A percentile compares a stretch with the other conserved stretches of the same genome.
Evolutionary conservation across 2,888 invertebrate species (phyloP).

Genomic region (Agelastica alni): DNA sequence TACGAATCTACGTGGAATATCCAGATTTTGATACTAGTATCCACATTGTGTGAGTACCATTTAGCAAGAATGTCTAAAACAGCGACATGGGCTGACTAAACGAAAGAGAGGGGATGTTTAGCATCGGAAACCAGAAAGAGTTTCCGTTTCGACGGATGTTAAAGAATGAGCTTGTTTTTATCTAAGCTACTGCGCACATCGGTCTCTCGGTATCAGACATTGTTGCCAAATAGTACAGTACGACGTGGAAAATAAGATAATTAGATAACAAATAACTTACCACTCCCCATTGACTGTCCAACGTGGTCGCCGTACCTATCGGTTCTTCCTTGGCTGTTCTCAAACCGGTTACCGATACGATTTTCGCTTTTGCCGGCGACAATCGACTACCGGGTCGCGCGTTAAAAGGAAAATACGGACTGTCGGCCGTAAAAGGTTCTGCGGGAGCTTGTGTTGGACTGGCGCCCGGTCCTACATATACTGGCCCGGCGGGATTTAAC

Average conservation of each 20-base stretch:
- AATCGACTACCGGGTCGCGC: conserved; percentile 57
- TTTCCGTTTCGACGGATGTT: too few species aligned
- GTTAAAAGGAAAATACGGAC: conserved; percentile 70
- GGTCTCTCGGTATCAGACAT: too few species aligned
- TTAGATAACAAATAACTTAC: conserved; percentile 48
- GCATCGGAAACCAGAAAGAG: too few species aligned
- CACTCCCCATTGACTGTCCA: conserved; percentile 55
- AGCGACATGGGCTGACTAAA: too few species aligned
- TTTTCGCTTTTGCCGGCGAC: conserved; percentile 61
- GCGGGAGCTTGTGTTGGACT: conserved; percentile 59
- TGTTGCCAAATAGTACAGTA: too few species aligned
- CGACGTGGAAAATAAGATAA: conserved; percentile 2
- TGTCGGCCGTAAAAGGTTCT: conserved; percentile 65
- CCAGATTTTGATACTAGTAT: too few species aligned
- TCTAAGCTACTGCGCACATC: too few species aligned
- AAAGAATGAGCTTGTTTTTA: too few species aligned
- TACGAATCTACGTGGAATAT: too few species aligned
- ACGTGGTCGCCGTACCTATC: conserved; percentile 44
- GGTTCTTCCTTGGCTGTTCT: conserved; percentile 45
- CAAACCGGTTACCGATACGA: conserved; percentile 44
- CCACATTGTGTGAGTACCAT: too few species aligned
- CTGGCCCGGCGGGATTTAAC: conserved; percentile 56
- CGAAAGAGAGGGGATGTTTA: too few species aligned
- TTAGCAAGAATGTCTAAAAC: too few species aligned
- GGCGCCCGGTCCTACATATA: conserved; percentile 54